Evolutionary conservation across 2,113 vertebrate genomes (phyloP).

Genomic region (Urocitellus parryii): DNA sequence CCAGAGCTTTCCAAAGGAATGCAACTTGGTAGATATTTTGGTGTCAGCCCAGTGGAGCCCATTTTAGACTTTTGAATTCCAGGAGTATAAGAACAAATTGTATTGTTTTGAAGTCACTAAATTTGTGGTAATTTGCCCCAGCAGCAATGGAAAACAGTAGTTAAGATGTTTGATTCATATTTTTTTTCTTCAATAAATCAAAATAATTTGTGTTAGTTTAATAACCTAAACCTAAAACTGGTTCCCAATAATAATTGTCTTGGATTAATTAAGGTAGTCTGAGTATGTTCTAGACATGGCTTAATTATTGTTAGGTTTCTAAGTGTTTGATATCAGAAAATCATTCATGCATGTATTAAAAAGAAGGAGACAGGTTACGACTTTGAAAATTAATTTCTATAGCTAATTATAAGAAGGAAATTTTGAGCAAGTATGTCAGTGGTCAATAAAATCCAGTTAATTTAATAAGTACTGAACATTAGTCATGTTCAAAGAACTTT

Average conservation of each 20-base stretch:
- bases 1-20: background rate
- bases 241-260: background rate
- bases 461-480: background rate
- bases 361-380: background rate
- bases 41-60: background rate
- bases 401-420: background rate
- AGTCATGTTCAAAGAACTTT: conserved; percentile 20
- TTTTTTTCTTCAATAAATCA: background rate
- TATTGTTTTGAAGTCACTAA: background rate
- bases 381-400: conserved; percentile 33
- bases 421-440: background rate
- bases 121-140: background rate
- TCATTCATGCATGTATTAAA: background rate
- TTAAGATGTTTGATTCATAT: background rate
- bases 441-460: conserved; percentile 7
- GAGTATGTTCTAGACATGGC: background rate
- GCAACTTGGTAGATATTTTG: background rate
- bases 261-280: background rate
- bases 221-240: background rate
- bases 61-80: background rate
- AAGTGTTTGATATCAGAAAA: conserved; percentile 30
- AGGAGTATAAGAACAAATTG: background rate
- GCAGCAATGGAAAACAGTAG: background rate
- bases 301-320: background rate
- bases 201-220: background rate